phyloP scores from a whole-genome alignment of 2,888 invertebrate genomes.

The Apeira syringaria region DNA sequence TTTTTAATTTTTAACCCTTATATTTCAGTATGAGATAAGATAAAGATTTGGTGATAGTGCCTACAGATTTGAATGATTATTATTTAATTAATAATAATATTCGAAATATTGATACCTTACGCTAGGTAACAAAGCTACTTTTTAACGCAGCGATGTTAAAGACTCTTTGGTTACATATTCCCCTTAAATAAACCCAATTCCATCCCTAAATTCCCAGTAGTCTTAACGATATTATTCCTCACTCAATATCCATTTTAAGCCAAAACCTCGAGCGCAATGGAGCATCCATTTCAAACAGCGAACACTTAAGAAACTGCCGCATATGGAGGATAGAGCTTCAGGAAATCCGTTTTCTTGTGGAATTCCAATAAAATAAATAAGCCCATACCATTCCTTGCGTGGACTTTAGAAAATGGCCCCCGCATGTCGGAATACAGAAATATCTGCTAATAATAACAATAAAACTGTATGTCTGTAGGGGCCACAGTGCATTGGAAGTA shows the following conservation, averaged over 20 bases:
- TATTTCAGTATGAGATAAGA: too few species aligned
- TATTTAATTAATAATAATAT: too few species aligned
- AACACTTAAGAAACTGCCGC: slow-evolving; percentile 23
- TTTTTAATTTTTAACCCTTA: too few species aligned
- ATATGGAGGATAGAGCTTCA: slow-evolving; percentile 25
- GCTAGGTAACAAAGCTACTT: too few species aligned
- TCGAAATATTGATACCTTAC: too few species aligned
- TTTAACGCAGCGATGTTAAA: too few species aligned
- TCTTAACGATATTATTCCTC: slow-evolving; percentile 10
- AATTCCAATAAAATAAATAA: slow-evolving; percentile 50
- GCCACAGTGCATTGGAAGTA: background rate
- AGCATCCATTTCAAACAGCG: slow-evolving; percentile 15
- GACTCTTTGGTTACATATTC: too few species aligned
- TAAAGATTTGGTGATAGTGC: too few species aligned
- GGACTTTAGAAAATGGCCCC: slow-evolving; percentile 36
- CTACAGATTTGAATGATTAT: too few species aligned
- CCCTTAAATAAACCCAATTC: slow-evolving; percentile 2
- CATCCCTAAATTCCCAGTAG: slow-evolving; percentile 2
- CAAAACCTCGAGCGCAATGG: slow-evolving; percentile 14
- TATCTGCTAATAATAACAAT: slow-evolving; percentile 32
- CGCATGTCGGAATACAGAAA: slow-evolving; percentile 38
- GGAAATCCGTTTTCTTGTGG: slow-evolving; percentile 31
- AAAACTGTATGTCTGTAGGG: slow-evolving; percentile 25
- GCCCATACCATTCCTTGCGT: slow-evolving; percentile 31
- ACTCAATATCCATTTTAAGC: slow-evolving; percentile 9